These are phyloP conservation scores for Notothenia rossii DNA, from an alignment of 2,113 vertebrate genomes.

Conservation along the genomic window DNA sequence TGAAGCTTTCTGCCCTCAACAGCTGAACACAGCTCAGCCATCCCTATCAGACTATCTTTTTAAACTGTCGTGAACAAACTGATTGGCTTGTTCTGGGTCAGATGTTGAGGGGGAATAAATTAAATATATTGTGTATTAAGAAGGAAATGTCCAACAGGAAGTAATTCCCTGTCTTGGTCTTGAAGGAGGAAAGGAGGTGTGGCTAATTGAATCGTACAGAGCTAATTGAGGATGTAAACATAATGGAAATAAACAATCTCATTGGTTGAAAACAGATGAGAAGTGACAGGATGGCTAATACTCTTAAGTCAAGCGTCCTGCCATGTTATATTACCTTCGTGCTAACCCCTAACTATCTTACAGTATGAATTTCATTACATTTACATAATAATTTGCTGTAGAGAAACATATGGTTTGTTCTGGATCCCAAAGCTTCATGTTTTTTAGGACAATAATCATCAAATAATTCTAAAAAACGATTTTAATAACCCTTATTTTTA, in stretches of 20 bases:
- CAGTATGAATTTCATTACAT: too few relatives aligned
- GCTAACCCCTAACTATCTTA: too few relatives aligned
- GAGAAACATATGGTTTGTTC: too few relatives aligned
- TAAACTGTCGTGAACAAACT: not conserved
- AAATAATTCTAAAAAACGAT: too few relatives aligned
- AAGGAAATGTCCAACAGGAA: not conserved
- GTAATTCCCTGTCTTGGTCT: not conserved
- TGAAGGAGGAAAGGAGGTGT: slow-evolving; percentile 2
- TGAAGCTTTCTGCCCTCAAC: not conserved
- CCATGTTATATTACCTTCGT: too few relatives aligned
- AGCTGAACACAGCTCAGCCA: not conserved
- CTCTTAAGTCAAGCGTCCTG: too few relatives aligned
- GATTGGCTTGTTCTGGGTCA: slow-evolving; percentile 1
- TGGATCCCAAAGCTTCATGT: too few relatives aligned
- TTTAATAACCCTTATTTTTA: too few relatives aligned
- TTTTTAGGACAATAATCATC: too few relatives aligned
- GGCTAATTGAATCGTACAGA: not conserved
- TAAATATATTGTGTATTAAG: not conserved
- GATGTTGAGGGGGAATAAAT: not conserved
- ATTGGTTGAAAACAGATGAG: not conserved
- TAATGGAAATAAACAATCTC: not conserved
- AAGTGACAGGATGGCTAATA: too few relatives aligned
- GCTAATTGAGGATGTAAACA: not conserved
- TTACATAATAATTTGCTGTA: too few relatives aligned
- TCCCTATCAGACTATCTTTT: not conserved